A percentile compares a stretch with the other conserved stretches of the same genome.
Evolutionary conservation across 1,140 invertebrate species (phyloP).

Genomic region (Wasmannia auropunctata): DNA sequence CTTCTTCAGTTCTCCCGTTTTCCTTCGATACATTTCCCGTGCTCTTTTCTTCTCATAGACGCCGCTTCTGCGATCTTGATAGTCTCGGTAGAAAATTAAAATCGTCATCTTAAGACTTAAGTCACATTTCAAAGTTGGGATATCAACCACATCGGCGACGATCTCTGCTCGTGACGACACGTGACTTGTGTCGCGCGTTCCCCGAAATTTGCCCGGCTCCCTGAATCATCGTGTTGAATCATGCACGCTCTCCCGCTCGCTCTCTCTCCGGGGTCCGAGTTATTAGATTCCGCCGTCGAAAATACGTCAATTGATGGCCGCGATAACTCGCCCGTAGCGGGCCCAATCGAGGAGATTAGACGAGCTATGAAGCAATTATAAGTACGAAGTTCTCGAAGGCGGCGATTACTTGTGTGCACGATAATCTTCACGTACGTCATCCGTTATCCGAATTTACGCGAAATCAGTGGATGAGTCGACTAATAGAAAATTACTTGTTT

Average conservation of each 20-base stretch:
- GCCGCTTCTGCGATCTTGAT: background rate
- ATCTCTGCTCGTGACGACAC: background rate
- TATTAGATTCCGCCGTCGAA: conserved; percentile 26
- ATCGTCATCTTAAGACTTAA: background rate
- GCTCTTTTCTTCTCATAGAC: background rate
- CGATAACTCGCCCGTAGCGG: background rate
- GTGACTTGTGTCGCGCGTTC: conserved; percentile 33
- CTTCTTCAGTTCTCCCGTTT: background rate
- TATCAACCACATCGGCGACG: background rate
- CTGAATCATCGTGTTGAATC: conserved; percentile 54
- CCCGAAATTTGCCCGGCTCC: conserved; percentile 31
- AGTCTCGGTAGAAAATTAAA: conserved; percentile 56
- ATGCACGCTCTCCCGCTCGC: background rate
- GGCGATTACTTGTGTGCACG: background rate
- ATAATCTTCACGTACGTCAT: background rate
- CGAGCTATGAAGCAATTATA: conserved; percentile 9
- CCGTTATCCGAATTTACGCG: background rate
- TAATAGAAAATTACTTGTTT: conserved; percentile 8
- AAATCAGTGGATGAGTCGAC: background rate
- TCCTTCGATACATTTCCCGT: background rate
- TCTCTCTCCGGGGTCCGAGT: background rate
- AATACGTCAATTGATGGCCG: conserved; percentile 25
- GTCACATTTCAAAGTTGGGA: background rate
- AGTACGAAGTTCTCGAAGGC: conserved; percentile 20
- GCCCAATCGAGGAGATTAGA: conserved; percentile 22